These are phyloP conservation scores for Allacma fusca DNA, from an alignment of 2,888 invertebrate genomes.

Conservation along the genomic window DNA sequence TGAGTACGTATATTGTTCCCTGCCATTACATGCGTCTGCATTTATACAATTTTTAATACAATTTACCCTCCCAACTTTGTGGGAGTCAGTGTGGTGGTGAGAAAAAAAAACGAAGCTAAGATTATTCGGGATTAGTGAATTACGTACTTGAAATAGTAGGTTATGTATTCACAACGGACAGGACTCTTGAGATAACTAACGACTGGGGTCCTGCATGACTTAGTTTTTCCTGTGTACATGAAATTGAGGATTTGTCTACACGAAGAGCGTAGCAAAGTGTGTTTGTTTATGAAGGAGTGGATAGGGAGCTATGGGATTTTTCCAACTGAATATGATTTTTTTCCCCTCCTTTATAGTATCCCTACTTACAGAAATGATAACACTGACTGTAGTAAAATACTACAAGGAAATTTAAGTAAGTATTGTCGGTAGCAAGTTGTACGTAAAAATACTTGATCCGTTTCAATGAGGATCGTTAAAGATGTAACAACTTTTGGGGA, in stretches of 20 bases:
- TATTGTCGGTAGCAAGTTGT: slow-evolving; percentile 26
- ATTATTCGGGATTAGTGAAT: no score
- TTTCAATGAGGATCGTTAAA: slow-evolving; percentile 32
- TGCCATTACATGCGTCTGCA: slow-evolving; percentile 33
- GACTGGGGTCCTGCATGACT: no score
- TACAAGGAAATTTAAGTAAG: not conserved
- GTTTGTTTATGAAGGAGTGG: no score
- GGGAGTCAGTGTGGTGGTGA: slow-evolving; percentile 15
- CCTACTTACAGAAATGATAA: not conserved
- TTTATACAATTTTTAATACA: slow-evolving; percentile 29
- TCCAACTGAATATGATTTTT: no score
- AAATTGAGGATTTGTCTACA: no score
- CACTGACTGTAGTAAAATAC: not conserved
- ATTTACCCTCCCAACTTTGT: not conserved
- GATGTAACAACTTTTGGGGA: slow-evolving; percentile 16
- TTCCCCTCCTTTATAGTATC: no score
- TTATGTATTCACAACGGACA: no score
- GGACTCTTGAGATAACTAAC: not conserved
- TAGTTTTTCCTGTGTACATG: no score
- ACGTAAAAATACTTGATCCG: slow-evolving; percentile 32
- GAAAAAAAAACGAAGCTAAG: slow-evolving; percentile 11
- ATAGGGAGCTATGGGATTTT: no score
- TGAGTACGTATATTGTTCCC: slow-evolving; percentile 28
- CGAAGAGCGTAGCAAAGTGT: no score
- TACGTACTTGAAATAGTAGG: no score